Conservation (phyloP, 1,140 invertebrate genomes). For the Triops longicaudatus region DNA sequence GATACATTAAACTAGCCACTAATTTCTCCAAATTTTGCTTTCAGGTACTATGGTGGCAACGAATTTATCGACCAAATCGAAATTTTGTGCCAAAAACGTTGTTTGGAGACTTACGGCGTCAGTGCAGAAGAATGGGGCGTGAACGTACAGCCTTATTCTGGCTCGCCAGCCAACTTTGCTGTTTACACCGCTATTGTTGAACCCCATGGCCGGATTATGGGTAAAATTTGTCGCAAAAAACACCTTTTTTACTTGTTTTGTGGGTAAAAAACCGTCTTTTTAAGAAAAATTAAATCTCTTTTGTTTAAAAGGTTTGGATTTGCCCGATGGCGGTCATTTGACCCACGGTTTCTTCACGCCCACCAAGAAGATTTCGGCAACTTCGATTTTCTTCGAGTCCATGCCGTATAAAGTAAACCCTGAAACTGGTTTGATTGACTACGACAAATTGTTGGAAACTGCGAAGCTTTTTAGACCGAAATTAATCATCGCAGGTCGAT, state of each 20-base stretch:
- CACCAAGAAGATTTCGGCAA: slow-evolving; percentile 89
- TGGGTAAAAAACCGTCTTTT: neutral
- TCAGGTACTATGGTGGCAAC: slow-evolving; percentile 86
- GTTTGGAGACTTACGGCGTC: slow-evolving; percentile 75
- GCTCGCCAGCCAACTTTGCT: slow-evolving; percentile 96
- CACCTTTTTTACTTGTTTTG: neutral
- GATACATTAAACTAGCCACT: neutral
- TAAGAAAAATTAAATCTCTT: neutral
- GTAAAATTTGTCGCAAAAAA: slow-evolving; percentile 39
- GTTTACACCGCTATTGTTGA: slow-evolving; percentile 77
- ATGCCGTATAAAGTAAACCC: slow-evolving; percentile 91
- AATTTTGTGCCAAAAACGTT: slow-evolving; percentile 73
- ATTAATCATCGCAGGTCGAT: slow-evolving; percentile 75
- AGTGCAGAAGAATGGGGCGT: slow-evolving; percentile 85
- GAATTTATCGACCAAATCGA: slow-evolving; percentile 94
- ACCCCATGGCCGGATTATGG: slow-evolving; percentile 95
- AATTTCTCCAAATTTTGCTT: neutral
- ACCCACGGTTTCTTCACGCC: slow-evolving; percentile 90
- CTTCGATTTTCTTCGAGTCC: slow-evolving; percentile 96
- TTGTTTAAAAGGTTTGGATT: slow-evolving; percentile 54
- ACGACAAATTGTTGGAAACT: slow-evolving; percentile 71
- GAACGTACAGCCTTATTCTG: slow-evolving; percentile 96
- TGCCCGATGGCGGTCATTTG: slow-evolving; percentile 93
- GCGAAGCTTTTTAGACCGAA: slow-evolving; percentile 84
- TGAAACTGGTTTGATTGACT: slow-evolving; percentile 84